Conservation (phyloP, 2,113 vertebrate genomes). For the Eurypyga helias region DNA sequence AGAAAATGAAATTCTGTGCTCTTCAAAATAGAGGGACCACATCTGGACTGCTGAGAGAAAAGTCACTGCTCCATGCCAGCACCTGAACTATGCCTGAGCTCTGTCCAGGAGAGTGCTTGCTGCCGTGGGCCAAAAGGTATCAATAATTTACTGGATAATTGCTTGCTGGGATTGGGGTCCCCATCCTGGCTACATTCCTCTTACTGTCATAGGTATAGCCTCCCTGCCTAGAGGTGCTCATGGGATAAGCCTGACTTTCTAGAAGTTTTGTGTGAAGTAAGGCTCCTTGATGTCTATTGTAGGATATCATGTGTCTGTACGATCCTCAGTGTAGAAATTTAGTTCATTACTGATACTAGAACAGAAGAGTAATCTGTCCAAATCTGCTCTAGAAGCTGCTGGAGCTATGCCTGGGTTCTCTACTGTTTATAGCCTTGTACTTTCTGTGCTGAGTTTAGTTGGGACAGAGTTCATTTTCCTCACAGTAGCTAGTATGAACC, state of each 20-base stretch:
- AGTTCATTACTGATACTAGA: background rate
- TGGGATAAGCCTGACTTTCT: background rate
- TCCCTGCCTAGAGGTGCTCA: background rate
- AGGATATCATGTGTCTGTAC: background rate
- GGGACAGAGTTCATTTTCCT: too few relatives aligned
- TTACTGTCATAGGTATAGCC: background rate
- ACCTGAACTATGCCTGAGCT: background rate
- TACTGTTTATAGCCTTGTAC: background rate
- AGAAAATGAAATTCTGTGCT: background rate
- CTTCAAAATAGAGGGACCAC: background rate
- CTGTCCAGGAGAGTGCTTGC: background rate
- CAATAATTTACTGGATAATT: background rate
- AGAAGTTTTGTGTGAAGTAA: background rate
- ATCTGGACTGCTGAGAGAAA: background rate
- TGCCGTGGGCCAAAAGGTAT: background rate
- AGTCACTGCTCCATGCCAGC: background rate
- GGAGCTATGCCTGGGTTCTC: background rate
- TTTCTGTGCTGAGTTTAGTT: too few relatives aligned
- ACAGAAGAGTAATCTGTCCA: background rate
- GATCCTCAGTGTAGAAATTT: background rate
- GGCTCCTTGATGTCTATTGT: background rate
- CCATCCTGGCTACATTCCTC: background rate
- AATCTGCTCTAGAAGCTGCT: background rate
- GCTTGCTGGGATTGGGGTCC: background rate
- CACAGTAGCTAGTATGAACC: too few relatives aligned